Evolutionary conservation across 92 coral and sea anemone genomes (phyloP).

Genomic region (Montipora capitata): DNA sequence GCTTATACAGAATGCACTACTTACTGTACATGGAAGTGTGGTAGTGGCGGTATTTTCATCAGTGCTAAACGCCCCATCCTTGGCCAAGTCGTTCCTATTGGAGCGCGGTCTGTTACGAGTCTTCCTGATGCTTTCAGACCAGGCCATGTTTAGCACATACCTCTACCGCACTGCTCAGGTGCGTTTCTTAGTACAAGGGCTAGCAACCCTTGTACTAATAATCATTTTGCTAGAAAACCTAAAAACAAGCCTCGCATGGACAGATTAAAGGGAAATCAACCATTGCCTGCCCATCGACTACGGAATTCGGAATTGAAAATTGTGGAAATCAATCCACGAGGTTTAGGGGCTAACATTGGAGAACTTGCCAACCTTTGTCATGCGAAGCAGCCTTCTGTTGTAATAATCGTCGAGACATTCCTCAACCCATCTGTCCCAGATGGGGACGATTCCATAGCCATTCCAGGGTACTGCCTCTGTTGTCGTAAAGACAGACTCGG

Average conservation of each 20-base stretch:
- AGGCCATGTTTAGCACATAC: conserved; percentile 1
- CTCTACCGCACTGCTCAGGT: neutral
- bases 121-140: neutral
- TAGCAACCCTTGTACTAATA: neutral
- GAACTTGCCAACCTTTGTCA: neutral
- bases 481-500: conserved; percentile 8
- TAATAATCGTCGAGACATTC: neutral
- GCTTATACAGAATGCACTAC: too few relatives aligned
- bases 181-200: neutral
- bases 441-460: neutral
- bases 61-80: neutral
- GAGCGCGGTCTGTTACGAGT: neutral
- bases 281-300: conserved; percentile 9
- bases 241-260: neutral
- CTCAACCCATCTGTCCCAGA: neutral
- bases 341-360: neutral
- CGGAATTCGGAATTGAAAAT: neutral
- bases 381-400: neutral
- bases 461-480: conserved; percentile 1
- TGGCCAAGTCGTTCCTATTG: neutral
- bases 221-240: neutral
- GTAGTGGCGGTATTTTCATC: too few relatives aligned
- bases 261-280: neutral
- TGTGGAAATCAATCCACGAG: neutral
- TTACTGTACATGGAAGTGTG: too few relatives aligned